phyloP scores from a whole-genome alignment of 1,140 invertebrate genomes.

The Latrodectus geometricus region DNA sequence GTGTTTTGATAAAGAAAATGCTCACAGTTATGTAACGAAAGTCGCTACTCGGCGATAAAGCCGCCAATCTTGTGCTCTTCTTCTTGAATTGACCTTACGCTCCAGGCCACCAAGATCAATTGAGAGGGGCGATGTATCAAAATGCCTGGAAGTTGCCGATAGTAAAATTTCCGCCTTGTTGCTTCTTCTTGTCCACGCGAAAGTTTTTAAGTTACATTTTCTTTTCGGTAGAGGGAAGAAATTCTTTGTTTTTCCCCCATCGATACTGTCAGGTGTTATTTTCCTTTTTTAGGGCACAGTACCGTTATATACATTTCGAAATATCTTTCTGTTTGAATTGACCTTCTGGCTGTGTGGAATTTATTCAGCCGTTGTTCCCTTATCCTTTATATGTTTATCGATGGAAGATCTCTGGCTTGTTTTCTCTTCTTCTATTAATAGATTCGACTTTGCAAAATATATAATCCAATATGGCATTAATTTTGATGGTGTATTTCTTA shows the following conservation, averaged over 20 bases:
- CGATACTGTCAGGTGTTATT: background rate
- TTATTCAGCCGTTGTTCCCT: too few species aligned
- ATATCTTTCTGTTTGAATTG: too few species aligned
- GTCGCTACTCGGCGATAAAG: background rate
- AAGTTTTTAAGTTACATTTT: background rate
- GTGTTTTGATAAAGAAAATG: too few species aligned
- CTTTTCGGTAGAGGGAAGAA: background rate
- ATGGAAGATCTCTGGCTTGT: too few species aligned
- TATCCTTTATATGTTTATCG: too few species aligned
- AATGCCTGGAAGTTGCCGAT: background rate
- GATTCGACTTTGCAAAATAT: too few species aligned
- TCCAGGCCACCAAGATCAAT: constrained; percentile 8
- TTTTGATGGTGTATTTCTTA: too few species aligned
- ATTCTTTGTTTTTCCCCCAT: background rate
- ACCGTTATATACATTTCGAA: background rate
- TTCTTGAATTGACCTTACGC: background rate
- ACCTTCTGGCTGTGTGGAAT: too few species aligned
- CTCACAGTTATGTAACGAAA: too few species aligned
- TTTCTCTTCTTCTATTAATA: too few species aligned
- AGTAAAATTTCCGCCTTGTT: constrained; percentile 18
- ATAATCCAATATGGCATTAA: too few species aligned
- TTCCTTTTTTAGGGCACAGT: background rate
- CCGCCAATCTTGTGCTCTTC: background rate
- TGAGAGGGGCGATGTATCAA: background rate
- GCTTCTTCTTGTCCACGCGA: background rate